These are phyloP conservation scores for Nematolebias whitei DNA, from an alignment of 2,113 vertebrate genomes.

Conservation along the genomic window DNA sequence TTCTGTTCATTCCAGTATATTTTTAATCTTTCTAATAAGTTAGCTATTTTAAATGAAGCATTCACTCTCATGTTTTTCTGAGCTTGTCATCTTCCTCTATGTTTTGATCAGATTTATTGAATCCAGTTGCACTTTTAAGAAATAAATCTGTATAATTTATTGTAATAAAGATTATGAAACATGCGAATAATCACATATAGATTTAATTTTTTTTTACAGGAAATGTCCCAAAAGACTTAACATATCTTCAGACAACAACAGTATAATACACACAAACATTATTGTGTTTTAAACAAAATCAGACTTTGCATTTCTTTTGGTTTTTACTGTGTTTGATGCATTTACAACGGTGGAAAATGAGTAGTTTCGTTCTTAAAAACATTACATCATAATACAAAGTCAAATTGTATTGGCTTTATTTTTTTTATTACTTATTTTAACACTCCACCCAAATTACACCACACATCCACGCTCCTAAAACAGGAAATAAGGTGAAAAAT, in stretches of 20 bases:
- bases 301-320: too few species aligned
- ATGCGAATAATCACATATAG: background rate
- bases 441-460: slow-evolving; percentile 6
- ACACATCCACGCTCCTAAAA: background rate
- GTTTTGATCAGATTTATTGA: background rate
- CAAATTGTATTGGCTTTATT: background rate
- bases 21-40: slow-evolving; percentile 15
- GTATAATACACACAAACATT: too few species aligned
- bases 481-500: slow-evolving; percentile 33
- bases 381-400: too few species aligned
- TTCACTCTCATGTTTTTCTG: slow-evolving; percentile 4
- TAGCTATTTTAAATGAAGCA: slow-evolving; percentile 9
- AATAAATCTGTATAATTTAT: background rate
- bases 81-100: slow-evolving; percentile 3
- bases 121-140: background rate
- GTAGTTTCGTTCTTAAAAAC: too few species aligned
- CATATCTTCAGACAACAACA: too few species aligned
- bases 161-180: background rate
- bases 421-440: too few species aligned
- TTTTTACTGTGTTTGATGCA: too few species aligned
- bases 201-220: background rate
- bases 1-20: slow-evolving; percentile 1
- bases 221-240: too few species aligned
- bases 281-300: too few species aligned
- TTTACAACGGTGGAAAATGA: too few species aligned